Evolutionary conservation across 2,888 invertebrate species (phyloP).

Genomic region (Muschampia plurimacula): DNA sequence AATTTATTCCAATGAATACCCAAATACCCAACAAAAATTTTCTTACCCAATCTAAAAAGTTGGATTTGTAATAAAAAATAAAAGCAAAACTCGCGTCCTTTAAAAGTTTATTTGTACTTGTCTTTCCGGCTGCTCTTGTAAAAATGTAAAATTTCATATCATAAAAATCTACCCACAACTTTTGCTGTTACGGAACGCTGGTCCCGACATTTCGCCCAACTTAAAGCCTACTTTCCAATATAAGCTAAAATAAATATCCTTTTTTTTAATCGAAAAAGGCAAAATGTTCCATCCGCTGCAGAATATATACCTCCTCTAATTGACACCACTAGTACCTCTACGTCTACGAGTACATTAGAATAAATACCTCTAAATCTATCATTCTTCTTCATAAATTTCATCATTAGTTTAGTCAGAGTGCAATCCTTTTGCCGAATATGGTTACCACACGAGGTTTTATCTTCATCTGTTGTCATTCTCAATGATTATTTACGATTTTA

Average conservation of each 20-base stretch:
- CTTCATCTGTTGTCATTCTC: too few relatives aligned
- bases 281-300: too few relatives aligned
- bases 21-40: neutral
- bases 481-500: too few relatives aligned
- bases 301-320: too few relatives aligned
- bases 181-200: constrained; percentile 37
- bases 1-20: neutral
- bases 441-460: too few relatives aligned
- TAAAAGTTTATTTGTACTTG: constrained; percentile 39
- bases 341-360: too few relatives aligned
- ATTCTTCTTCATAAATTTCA: too few relatives aligned
- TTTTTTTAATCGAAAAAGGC: neutral
- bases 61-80: constrained; percentile 27
- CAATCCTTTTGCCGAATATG: too few relatives aligned
- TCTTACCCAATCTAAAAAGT: constrained; percentile 30
- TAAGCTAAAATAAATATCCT: neutral
- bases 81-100: constrained; percentile 29
- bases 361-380: too few relatives aligned
- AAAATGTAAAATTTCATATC: constrained; percentile 40
- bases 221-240: constrained; percentile 8
- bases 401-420: too few relatives aligned
- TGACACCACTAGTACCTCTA: too few relatives aligned
- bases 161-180: constrained; percentile 38
- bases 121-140: constrained; percentile 37
- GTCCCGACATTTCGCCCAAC: constrained; percentile 19